Evolutionary conservation across 37 sponge, comb jelly and placozoan genomes (phyloP).

Genomic region (Petrosia ficiformis): DNA sequence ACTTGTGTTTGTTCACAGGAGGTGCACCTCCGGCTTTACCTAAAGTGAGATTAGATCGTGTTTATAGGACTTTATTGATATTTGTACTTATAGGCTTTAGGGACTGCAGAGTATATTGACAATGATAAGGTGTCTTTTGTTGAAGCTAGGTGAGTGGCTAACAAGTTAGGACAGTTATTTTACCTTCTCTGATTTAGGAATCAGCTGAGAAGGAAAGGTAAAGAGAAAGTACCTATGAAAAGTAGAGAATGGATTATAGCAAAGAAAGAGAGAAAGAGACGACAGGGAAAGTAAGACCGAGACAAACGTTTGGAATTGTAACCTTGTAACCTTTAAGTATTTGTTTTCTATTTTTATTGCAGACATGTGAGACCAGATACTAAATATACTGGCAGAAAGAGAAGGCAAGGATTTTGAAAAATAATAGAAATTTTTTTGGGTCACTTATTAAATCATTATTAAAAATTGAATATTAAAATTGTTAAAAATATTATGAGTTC

Average conservation of each 20-base stretch:
- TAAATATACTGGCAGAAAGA: constrained; percentile 95
- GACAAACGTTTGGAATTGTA: neutral
- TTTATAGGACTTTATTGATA: neutral
- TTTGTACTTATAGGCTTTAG: constrained; percentile 56
- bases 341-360: constrained; percentile 1
- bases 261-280: constrained; percentile 87
- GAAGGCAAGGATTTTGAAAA: constrained; percentile 80
- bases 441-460: no score
- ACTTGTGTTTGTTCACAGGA: constrained; percentile 95
- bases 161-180: no score
- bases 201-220: constrained; percentile 49
- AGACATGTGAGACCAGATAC: constrained; percentile 80
- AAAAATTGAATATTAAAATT: constrained; percentile 5
- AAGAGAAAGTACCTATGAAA: constrained; percentile 61
- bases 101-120: constrained; percentile 35
- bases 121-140: constrained; percentile 39
- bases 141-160: constrained; percentile 61
- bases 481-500: neutral
- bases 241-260: constrained; percentile 90
- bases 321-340: no score
- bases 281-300: constrained; percentile 68
- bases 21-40: constrained; percentile 72
- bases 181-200: no score
- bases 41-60: constrained; percentile 35
- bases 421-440: no score